A percentile compares a stretch with the other conserved stretches of the same genome.
phyloP scores from a whole-genome alignment of 2,888 invertebrate species.

The Aelia acuminata region DNA sequence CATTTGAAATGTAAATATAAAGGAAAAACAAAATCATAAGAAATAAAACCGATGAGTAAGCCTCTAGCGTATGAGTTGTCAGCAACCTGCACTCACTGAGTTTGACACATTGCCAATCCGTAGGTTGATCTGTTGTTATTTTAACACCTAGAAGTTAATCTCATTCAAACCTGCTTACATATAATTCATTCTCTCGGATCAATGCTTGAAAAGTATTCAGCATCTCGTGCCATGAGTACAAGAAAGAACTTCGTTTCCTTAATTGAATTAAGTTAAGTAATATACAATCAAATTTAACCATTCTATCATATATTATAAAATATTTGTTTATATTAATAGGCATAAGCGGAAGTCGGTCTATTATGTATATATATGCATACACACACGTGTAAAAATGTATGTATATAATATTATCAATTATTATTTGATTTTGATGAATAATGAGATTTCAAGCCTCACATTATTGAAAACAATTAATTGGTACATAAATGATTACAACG shows the following conservation, averaged over 20 bases:
- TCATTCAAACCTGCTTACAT: not conserved
- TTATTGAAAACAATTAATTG: not conserved
- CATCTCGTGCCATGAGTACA: not conserved
- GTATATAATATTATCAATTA: not conserved
- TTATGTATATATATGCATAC: not conserved
- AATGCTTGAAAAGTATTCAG: not conserved
- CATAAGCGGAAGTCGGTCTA: not conserved
- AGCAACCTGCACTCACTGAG: not conserved
- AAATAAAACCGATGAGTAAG: not conserved
- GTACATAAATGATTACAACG: not conserved
- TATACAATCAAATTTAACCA: not conserved
- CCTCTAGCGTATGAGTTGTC: not conserved
- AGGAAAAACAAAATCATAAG: not conserved
- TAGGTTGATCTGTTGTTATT: not conserved
- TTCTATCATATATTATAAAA: not conserved
- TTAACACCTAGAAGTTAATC: not conserved
- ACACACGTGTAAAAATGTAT: not conserved
- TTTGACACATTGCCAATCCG: slow-evolving; percentile 3
- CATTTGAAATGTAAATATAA: not conserved
- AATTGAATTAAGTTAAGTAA: not conserved
- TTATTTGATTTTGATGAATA: not conserved
- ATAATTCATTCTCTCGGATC: not conserved
- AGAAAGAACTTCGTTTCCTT: not conserved
- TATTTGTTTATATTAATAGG: not conserved
- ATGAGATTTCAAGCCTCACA: not conserved